Evolutionary conservation across 2,797 vertebrate genomes (phyloP), one percentile per base, ranked within the genome.

Genomic region (Alcedo atthis): DNA sequence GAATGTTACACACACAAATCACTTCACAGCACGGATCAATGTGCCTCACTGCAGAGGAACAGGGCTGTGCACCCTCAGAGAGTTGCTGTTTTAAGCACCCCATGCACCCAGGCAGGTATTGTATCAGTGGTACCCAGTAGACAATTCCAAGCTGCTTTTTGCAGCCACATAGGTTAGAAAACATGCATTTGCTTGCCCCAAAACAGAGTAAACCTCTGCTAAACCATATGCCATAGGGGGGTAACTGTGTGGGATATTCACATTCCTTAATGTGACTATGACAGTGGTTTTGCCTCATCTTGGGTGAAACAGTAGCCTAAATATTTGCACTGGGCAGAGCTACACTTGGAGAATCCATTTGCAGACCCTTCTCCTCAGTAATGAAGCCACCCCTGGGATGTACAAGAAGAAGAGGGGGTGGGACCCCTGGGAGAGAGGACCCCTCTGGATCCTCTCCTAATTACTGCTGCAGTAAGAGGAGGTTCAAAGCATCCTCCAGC

Each of bases 121-220:
- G 10, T 30, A 40, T 5, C 14, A 5, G 10, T 40, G 20, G 10
- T 30, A 64, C 19, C 32, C 49, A n/a, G n/a, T 8, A 10, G 16
- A n/a, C 33, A 4, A 8, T 18, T 25, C 33, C n/a, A 57, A 73
- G 8, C 26, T 68, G 21, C 21, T 20, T 5, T 62, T 93, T 58
- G 42, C 32, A 49, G 3, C 19, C 25, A 11, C 0, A 0, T 11
- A 20, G 15, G 18, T 77, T 28, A 62, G 49, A 62, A 85, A 61
- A 40, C 2, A 3, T 26, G 4, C 3, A 5, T 22, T 33, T 89
- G 4, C 25, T n/a, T 82, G 7, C 6, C 28, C 25, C 33, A 6
- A n/a, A 80, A 19, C 22, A 42, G 64, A 75, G 15, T 28, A 19
- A 4, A 20, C 32, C 69, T 70, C 54, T 71, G 12, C 28, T 84